Conservation (phyloP, 2,888 invertebrate species). For the Noctuana brunneofusca region DNA sequence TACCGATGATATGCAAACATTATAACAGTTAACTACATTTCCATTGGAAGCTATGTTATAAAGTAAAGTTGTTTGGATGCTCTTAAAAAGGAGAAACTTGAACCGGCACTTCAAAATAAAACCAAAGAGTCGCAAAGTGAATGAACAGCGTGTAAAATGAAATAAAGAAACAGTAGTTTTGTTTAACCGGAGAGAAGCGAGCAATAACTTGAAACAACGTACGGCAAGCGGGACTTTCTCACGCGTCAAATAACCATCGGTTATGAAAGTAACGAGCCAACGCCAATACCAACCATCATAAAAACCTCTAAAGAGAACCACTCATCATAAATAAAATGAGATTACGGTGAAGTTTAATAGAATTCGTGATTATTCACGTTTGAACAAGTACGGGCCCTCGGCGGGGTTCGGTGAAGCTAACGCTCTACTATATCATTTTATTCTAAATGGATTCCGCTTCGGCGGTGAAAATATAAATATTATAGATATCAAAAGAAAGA, state of each 20-base stretch:
- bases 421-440: slow-evolving; percentile 54
- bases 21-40: too few relatives aligned
- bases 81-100: not conserved
- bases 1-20: too few relatives aligned
- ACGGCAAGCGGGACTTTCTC: slow-evolving; percentile 35
- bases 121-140: slow-evolving; percentile 14
- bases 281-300: slow-evolving; percentile 35
- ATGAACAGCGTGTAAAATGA: slow-evolving; percentile 17
- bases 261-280: slow-evolving; percentile 38
- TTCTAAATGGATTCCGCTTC: slow-evolving; percentile 64
- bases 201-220: slow-evolving; percentile 7
- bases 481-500: slow-evolving; percentile 67
- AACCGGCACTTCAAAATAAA: slow-evolving; percentile 18
- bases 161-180: slow-evolving; percentile 31
- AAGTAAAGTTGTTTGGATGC: not conserved
- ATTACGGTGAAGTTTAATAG: slow-evolving; percentile 52
- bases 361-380: slow-evolving; percentile 58
- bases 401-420: slow-evolving; percentile 41
- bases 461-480: slow-evolving; percentile 69
- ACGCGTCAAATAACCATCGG: slow-evolving; percentile 41
- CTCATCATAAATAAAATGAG: slow-evolving; percentile 52
- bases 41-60: not conserved
- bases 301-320: slow-evolving; percentile 43
- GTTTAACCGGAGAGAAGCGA: slow-evolving; percentile 21
- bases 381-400: slow-evolving; percentile 43